Base-by-base conservation (phyloP, 2,888 invertebrate genomes). In the Bugula neritina region DNA sequence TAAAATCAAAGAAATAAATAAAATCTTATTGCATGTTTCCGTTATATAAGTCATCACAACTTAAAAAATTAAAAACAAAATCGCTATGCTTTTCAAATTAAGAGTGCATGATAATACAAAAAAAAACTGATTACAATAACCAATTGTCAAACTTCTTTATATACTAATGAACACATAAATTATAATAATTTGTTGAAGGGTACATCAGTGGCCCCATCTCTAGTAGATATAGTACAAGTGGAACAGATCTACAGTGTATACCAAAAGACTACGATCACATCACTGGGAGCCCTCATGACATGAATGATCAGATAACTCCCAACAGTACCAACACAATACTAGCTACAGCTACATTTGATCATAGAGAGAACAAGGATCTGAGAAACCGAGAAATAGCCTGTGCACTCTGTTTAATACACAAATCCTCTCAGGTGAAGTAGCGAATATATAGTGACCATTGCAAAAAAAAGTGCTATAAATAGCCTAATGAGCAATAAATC, bases 261-360 rank as follows among this genome's bases (percentile, higher is more conserved):
- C 63, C 63, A 2, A 63, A 63, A 13, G 10, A 63, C n/a, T 10
- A 63, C 10, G 31, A 17, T 13, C 10, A 43, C 43, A 63, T 63
- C 21, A 63, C 63, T 31, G 63, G 63, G 31, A 10, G 10, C 3
- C 5, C 27, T 5, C 17, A 10, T 10, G 10, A 43, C 10, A 25
- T 10, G 2, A 31, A 13, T 31, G 29, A 63, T 25, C 29, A 29
- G 31, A 31, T 21, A 13, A 63, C 29, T 31, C 27, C 29, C 10
- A 63, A 63, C 63, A 29, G 3, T 34, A 63, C 63, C 31, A 25
- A 63, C 34, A 63, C 63, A 25, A 3, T 63, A 34, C 31, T 63
- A 63, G 63, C 31, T 10, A 5, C 31, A 5, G 63, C 63, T 63
- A 63, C 29, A 10, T 63, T 25, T 31, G 63, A 63, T 31, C 10